Evolutionary conservation across 2,797 vertebrate genomes (phyloP), one percentile per base, ranked within the genome.

Genomic region (Eptatretus atami): DNA sequence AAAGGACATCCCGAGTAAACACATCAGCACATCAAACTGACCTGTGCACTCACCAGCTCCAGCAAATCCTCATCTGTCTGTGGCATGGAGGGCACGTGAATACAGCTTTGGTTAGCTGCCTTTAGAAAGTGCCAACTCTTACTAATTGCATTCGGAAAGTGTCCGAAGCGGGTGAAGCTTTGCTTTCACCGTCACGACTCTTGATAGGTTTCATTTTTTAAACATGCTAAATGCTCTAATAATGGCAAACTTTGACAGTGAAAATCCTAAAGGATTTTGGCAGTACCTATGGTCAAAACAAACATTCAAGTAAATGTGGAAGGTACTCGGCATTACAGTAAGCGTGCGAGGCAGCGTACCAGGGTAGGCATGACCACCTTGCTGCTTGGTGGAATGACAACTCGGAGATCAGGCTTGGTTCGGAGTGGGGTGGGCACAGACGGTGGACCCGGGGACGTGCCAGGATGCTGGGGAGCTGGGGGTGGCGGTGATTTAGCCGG

Each of bases 31-130:
- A 44, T 44, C 31, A 4, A 44, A 61, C 57, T 61, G 24, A 61
- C 57, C 57, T 61, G 57, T 76, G 76, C 71, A 95, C 88, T 96
- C 83, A 96, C 86, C 88, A 93, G 78, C 76, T 90, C 86, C 82
- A 92, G 85, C 77, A 92, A 86, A 77, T 95, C 86, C 76, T 94
- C 87, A 81, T 93, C 86, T 70, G 84, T 84, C 88, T 95, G 86
- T 76, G 78, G 78, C 73, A 74, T 53, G 74, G 75, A 76, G 76
- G 76, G 71, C 77, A 73, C 31, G 31, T 44, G 31, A 44, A 44
- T 8, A 44, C 31, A 44, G 31, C 31, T 44, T 44, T 44, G 31
- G 31, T 44, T 44, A 44, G 31, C 31, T 44, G 31, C 31, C 31
- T 44, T 44, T 44, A 8, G 31, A 44, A 44, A 44, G 31, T 44